phyloP scores from a whole-genome alignment of 2,888 invertebrate species.

The Ophion ellenae region DNA sequence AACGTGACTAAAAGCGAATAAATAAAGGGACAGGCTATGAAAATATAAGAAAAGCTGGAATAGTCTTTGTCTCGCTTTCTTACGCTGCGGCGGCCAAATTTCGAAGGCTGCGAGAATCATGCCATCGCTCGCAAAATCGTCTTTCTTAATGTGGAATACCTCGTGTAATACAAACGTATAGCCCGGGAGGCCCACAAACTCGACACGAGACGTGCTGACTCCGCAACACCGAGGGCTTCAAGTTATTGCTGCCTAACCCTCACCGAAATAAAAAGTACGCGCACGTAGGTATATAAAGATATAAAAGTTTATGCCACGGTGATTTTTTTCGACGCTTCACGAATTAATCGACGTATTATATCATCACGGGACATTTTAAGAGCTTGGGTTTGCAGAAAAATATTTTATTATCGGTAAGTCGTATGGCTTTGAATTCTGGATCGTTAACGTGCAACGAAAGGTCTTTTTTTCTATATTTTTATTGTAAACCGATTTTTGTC shows the following conservation, averaged over 20 bases:
- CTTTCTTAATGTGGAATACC: constrained; percentile 17
- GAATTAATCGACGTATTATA: constrained; percentile 5
- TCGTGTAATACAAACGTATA: constrained; percentile 11
- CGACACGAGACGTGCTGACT: constrained; percentile 41
- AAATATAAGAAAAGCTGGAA: neutral
- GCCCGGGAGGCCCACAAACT: constrained; percentile 28
- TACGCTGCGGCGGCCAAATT: neutral
- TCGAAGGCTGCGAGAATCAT: neutral
- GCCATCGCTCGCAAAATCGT: neutral
- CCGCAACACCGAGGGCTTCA: constrained; percentile 24
- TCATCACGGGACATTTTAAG: neutral
- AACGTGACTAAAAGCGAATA: neutral
- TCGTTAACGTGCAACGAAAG: neutral
- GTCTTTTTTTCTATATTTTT: neutral
- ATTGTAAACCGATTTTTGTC: neutral
- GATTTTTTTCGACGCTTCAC: constrained; percentile 7
- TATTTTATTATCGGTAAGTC: neutral
- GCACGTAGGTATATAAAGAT: neutral
- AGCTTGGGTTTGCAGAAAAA: neutral
- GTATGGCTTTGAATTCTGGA: neutral
- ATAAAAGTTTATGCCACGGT: constrained; percentile 11
- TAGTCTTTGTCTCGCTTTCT: neutral
- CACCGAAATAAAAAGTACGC: constrained; percentile 23
- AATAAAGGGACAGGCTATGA: neutral
- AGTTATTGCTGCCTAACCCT: constrained; percentile 52